Conservation (phyloP, 2,113 vertebrate genomes). For the Chaetodon auriga region DNA sequence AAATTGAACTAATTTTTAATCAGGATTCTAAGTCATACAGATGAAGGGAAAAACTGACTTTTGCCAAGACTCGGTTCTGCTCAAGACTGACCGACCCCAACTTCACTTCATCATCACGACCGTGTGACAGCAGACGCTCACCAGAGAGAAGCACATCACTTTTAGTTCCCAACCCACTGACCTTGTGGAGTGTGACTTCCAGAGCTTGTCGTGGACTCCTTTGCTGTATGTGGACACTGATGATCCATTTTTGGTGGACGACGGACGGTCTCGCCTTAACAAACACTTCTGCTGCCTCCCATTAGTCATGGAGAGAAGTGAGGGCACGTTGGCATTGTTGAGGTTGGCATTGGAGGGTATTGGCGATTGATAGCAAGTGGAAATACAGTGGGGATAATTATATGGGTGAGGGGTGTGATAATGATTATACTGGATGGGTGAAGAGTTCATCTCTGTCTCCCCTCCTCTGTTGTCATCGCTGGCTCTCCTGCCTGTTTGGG, state of each 20-base stretch:
- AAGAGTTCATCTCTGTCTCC: constrained; percentile 75
- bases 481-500: constrained; percentile 37
- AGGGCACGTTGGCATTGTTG: constrained; percentile 96
- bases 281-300: constrained; percentile 83
- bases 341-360: constrained; percentile 96
- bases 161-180: constrained; percentile 62
- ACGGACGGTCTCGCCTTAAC: constrained; percentile 72
- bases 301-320: constrained; percentile 87
- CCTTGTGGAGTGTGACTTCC: constrained; percentile 90
- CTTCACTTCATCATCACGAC: no score
- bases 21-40: background rate
- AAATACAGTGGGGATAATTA: constrained; percentile 83
- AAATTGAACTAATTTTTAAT: background rate
- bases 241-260: constrained; percentile 82
- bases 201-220: constrained; percentile 80
- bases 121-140: no score
- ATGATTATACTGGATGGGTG: constrained; percentile 88
- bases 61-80: no score
- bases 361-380: constrained; percentile 88
- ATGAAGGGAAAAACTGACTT: no score
- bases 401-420: constrained; percentile 82
- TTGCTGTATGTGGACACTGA: constrained; percentile 63
- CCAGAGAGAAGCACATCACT: no score
- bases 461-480: constrained; percentile 26
- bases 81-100: no score